These are phyloP conservation scores for Tetramorium parvispinum DNA, from an alignment of 1,140 invertebrate genomes.

Conservation along the genomic window DNA sequence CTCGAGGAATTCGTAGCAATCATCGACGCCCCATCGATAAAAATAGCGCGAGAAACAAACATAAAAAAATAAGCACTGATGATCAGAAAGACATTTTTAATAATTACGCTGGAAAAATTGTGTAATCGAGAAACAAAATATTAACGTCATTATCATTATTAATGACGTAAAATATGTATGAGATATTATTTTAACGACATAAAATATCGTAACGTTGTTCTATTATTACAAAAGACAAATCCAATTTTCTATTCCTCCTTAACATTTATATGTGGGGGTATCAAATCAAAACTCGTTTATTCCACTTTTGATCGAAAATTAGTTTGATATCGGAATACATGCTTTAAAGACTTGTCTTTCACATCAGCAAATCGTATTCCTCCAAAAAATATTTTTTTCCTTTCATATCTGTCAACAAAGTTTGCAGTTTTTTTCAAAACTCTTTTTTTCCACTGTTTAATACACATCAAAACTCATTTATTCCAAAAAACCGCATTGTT, in stretches of 20 bases:
- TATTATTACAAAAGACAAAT: background rate
- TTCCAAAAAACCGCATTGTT: no score
- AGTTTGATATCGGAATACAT: no score
- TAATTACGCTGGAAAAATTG: background rate
- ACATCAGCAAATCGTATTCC: no score
- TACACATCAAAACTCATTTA: no score
- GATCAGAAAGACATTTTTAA: background rate
- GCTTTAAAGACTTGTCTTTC: no score
- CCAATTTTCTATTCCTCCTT: background rate
- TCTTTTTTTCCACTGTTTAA: no score
- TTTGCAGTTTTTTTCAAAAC: no score
- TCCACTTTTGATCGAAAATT: no score
- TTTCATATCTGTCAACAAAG: no score
- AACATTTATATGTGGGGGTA: no score
- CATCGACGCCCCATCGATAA: background rate
- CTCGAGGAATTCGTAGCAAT: background rate
- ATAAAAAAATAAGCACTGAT: background rate
- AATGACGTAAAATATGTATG: background rate
- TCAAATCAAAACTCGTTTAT: no score
- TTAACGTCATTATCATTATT: background rate
- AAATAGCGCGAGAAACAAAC: background rate
- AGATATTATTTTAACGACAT: background rate
- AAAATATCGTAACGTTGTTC: background rate
- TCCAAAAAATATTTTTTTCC: no score
- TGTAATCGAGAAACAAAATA: background rate